Evolutionary conservation across 2,888 invertebrate species (phyloP), one percentile per base, ranked within the genome.

Genomic region (Acanthosoma haemorrhoidale): DNA sequence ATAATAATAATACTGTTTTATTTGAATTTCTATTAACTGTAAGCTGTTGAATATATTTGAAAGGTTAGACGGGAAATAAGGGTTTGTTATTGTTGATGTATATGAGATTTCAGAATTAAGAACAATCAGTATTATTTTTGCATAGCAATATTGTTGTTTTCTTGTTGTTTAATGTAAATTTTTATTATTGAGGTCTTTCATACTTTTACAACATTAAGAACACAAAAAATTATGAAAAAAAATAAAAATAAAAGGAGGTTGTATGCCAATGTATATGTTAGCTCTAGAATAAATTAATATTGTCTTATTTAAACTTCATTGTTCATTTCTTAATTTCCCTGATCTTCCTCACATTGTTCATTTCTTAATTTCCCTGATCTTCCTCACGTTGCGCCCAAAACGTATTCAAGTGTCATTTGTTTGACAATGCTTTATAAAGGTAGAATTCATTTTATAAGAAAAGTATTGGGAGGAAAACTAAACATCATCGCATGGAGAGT

Each of bases 121-220:
- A 61, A 61, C 61, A 61, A 61, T 61, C 61, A 61, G 61, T 61
- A 61, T 61, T 61, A 61, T 61, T 38, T n/a, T 61, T 61, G 36
- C 16, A 61, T 61, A 61, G 61, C 61, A 61, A 61, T 61, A 61
- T 61, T 36, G 21, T 61, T 60, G 36, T 18, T 61, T 61, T 61
- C 32, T 21, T 38, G 21, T 61, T 41, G 16, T 16, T 4, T 36
- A 61, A 36, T 16, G 36, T 36, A 32, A 38, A 18, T 61, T 51
- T 61, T 36, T 61, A 36, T 61, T 61, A 21, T 61, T 61, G 36
- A 61, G 61, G 61, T 61, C 61, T 61, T 61, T 61, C 61, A 61
- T 61, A 61, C 61, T 61, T 61, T 61, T 61, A 36, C 61, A 61
- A 32, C 25, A 38, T 61, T 61, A 61, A 18, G 34, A 38, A 61